These are phyloP conservation scores for Allacma fusca DNA, from an alignment of 2,888 invertebrate species.

Conservation along the genomic window DNA sequence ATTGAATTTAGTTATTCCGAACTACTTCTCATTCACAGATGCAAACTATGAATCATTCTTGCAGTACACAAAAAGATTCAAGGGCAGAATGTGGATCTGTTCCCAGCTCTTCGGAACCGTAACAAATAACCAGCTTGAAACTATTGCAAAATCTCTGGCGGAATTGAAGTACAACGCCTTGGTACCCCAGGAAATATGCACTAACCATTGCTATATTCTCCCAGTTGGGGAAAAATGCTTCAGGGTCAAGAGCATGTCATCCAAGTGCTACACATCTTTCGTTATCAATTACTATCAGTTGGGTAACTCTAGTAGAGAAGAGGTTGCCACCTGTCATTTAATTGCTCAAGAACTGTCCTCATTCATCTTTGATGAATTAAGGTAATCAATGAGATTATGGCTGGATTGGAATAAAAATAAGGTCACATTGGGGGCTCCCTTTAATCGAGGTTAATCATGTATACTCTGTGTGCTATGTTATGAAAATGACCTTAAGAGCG, in stretches of 20 bases:
- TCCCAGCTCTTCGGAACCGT: slow-evolving; percentile 47
- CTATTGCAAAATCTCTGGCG: slow-evolving; percentile 35
- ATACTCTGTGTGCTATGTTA: too few species aligned
- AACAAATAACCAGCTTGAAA: slow-evolving; percentile 43
- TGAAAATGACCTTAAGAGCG: slow-evolving; percentile 30
- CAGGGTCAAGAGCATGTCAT: slow-evolving; percentile 39
- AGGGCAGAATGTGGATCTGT: slow-evolving; percentile 47
- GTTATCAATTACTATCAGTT: slow-evolving; percentile 52
- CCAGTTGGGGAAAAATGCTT: slow-evolving; percentile 50
- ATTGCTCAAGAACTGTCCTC: slow-evolving; percentile 42
- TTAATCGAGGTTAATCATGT: too few species aligned
- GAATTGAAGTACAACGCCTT: slow-evolving; percentile 10
- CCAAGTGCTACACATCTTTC: slow-evolving; percentile 44
- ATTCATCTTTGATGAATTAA: slow-evolving; percentile 43
- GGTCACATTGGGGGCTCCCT: too few species aligned
- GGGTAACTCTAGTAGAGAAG: slow-evolving; percentile 40
- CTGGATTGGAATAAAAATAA: too few species aligned
- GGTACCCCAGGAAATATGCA: slow-evolving; percentile 17
- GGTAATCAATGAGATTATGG: too few species aligned
- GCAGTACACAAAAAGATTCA: slow-evolving; percentile 42
- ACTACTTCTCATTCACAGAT: too few species aligned
- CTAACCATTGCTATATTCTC: slow-evolving; percentile 34
- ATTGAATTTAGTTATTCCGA: too few species aligned
- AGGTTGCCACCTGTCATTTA: slow-evolving; percentile 41
- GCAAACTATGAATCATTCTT: slow-evolving; percentile 43